Percentiles rank a stretch among this genome's conserved stretches.
These are phyloP conservation scores for Branchellion lobata DNA, from an alignment of 2,888 invertebrate species.

Conservation along the genomic window DNA sequence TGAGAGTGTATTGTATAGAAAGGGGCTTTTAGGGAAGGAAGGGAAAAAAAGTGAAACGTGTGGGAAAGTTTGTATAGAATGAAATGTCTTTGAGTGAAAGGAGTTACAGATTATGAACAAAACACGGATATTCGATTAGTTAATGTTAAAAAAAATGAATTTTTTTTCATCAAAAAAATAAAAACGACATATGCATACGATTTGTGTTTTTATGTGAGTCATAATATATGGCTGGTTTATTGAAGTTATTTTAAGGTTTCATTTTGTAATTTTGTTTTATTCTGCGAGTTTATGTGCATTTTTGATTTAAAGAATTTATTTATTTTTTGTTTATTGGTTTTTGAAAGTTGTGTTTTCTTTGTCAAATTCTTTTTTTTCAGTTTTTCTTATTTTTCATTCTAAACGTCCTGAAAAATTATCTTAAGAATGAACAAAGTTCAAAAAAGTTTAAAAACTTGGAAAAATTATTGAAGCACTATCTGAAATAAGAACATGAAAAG, in stretches of 20 bases:
- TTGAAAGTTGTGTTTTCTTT: background rate
- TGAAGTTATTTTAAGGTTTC: no score
- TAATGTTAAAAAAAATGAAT: background rate
- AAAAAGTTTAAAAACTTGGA: background rate
- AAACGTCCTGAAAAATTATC: no score
- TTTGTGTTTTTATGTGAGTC: no score
- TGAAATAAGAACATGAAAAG: background rate
- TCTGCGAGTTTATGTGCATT: background rate
- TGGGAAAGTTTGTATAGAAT: background rate
- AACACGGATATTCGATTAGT: conserved; percentile 15
- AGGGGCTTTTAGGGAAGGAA: background rate
- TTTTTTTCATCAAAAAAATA: background rate
- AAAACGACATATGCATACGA: background rate
- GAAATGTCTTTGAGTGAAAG: background rate
- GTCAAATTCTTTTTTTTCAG: background rate
- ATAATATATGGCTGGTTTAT: no score
- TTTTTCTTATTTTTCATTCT: background rate
- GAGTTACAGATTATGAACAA: background rate
- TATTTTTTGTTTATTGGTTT: background rate
- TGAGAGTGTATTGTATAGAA: no score
- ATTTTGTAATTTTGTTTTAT: no score
- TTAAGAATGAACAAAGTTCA: no score
- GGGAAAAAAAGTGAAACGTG: background rate
- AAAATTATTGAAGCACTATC: background rate
- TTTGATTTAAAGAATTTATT: background rate